phyloP scores from a whole-genome alignment of 2,113 vertebrate species.

The Notechis scutatus region DNA sequence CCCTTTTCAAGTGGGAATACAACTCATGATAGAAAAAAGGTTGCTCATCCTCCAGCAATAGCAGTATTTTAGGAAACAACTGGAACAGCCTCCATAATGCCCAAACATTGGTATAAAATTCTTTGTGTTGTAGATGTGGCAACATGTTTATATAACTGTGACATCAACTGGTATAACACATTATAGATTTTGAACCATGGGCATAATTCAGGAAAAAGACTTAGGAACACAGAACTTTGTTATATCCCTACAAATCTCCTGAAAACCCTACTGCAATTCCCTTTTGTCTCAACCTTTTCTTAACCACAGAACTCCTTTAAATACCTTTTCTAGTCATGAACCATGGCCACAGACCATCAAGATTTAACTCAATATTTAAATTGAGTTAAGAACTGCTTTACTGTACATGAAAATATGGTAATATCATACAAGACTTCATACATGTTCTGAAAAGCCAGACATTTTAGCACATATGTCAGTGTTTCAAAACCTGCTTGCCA shows the following conservation, averaged over 20 bases:
- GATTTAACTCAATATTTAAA: not conserved
- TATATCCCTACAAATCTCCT: not conserved
- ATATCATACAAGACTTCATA: not conserved
- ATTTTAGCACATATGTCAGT: fast-evolving
- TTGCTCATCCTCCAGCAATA: not conserved
- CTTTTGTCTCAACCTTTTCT: too few relatives aligned
- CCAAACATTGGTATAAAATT: not conserved
- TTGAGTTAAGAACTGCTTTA: not conserved
- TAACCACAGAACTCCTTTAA: not conserved
- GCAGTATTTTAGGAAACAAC: not conserved
- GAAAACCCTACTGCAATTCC: not conserved
- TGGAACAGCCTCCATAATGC: not conserved
- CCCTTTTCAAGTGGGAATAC: not conserved
- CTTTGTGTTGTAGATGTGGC: not conserved
- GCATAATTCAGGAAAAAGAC: not conserved
- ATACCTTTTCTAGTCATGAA: not conserved
- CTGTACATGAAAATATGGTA: not conserved
- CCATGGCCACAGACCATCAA: not conserved
- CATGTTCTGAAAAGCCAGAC: not conserved
- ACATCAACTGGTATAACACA: not conserved
- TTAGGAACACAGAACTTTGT: not conserved
- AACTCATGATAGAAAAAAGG: not conserved
- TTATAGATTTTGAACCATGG: not conserved
- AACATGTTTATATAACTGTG: not conserved
- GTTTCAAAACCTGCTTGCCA: not conserved